A percentile compares a stretch with the other conserved stretches of the same genome.
Evolutionary conservation across 2,113 vertebrate genomes (phyloP).

Genomic region (Pterocles gutturalis): DNA sequence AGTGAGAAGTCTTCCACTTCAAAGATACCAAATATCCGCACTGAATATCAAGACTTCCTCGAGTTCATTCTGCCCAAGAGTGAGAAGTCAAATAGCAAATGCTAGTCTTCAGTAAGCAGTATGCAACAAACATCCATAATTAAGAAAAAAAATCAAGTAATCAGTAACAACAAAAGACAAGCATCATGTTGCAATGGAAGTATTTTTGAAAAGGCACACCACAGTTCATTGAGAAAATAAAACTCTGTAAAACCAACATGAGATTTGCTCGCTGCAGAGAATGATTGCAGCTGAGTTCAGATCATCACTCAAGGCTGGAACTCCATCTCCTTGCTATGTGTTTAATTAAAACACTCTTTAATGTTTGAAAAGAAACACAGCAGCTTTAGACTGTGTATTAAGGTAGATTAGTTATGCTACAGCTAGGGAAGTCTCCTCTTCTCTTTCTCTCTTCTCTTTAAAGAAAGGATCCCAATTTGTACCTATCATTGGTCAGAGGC

Average conservation of each 20-base stretch:
- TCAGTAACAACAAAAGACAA: background rate
- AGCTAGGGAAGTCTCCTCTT: background rate
- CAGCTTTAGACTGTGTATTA: background rate
- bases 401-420: background rate
- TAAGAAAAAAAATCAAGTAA: background rate
- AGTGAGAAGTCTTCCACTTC: background rate
- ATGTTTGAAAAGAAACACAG: background rate
- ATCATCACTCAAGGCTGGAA: background rate
- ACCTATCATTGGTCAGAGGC: background rate
- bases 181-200: background rate
- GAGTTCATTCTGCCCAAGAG: background rate
- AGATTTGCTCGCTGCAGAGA: background rate
- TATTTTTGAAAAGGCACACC: background rate
- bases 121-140: background rate
- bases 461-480: background rate
- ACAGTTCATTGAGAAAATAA: background rate
- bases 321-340: background rate
- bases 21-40: background rate
- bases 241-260: background rate
- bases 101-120: background rate
- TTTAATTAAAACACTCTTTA: background rate
- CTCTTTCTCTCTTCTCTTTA: background rate
- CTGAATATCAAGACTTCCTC: background rate
- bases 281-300: background rate
- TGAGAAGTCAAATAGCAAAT: background rate